Evolutionary conservation across 1,140 invertebrate genomes (phyloP).

Genomic region (Lineus longissimus): DNA sequence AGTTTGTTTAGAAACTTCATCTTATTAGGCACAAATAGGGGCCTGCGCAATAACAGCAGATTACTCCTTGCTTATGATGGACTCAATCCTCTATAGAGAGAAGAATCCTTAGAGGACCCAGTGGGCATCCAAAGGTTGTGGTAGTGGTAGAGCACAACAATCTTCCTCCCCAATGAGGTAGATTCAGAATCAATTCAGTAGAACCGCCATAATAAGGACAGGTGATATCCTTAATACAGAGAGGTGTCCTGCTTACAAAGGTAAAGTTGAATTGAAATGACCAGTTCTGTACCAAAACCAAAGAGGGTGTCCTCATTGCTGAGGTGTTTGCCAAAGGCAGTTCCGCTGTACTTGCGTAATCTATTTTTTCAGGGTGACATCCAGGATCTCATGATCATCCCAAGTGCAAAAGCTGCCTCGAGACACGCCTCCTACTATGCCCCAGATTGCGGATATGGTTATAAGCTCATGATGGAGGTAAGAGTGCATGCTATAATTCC

Average conservation of each 20-base stretch:
- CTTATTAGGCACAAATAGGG: not conserved
- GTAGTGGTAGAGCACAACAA: too few species aligned
- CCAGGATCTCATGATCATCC: constrained; percentile 69
- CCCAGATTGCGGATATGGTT: constrained; percentile 60
- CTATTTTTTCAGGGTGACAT: constrained; percentile 66
- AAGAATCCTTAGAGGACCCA: too few species aligned
- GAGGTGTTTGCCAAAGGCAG: not conserved
- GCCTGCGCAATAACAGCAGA: not conserved
- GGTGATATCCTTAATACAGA: too few species aligned
- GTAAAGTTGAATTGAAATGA: too few species aligned
- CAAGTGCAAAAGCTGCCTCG: constrained; percentile 73
- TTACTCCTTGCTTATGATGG: not conserved
- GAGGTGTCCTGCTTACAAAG: too few species aligned
- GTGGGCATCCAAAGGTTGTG: too few species aligned
- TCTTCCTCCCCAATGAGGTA: too few species aligned
- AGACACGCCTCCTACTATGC: constrained; percentile 68
- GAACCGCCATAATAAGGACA: too few species aligned
- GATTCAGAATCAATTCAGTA: too few species aligned
- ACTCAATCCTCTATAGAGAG: too few species aligned
- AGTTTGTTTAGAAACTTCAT: not conserved
- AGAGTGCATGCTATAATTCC: not conserved
- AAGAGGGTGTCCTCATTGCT: too few species aligned
- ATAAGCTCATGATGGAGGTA: constrained; percentile 5
- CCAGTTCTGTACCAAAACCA: too few species aligned
- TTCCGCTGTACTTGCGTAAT: not conserved